These are phyloP conservation scores for Callospermophilus lateralis DNA, from an alignment of 2,113 vertebrate genomes.

Conservation along the genomic window DNA sequence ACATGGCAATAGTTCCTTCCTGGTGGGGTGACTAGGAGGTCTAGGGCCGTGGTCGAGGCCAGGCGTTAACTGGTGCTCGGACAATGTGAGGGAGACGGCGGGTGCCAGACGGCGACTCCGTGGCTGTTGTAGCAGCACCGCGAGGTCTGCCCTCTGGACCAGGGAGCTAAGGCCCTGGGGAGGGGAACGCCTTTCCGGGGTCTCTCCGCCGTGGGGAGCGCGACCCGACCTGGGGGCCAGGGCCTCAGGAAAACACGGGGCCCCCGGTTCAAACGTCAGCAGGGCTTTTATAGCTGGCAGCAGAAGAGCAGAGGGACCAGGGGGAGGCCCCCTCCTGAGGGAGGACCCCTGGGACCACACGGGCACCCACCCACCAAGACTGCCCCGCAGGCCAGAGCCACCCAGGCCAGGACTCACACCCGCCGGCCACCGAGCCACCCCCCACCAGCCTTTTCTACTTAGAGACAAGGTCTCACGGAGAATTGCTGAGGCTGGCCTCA, in stretches of 20 bases:
- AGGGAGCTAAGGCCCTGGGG: background rate
- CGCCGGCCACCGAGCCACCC: no score
- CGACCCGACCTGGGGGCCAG: background rate
- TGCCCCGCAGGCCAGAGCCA: background rate
- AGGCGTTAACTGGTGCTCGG: fast-evolving
- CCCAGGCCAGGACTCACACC: background rate
- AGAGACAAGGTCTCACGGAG: no score
- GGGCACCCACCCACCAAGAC: background rate
- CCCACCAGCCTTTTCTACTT: no score
- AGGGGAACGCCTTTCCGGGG: background rate
- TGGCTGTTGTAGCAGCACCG: fast-evolving
- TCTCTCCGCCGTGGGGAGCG: background rate
- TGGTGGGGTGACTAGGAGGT: background rate
- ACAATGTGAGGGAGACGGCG: fast-evolving
- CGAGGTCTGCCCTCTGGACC: background rate
- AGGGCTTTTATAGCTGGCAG: background rate
- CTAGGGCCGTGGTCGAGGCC: fast-evolving
- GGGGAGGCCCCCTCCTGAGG: fast-evolving
- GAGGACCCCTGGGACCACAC: background rate
- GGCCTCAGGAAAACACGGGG: background rate
- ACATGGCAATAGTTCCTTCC: fast-evolving
- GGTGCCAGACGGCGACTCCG: fast-evolving
- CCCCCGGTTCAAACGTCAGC: background rate
- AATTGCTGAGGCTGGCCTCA: no score
- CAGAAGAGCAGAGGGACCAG: background rate